A percentile compares a stretch with the other conserved stretches of the same genome.
Conservation (phyloP, 2,797 vertebrate species). For the Macrochelys suwanniensis region DNA sequence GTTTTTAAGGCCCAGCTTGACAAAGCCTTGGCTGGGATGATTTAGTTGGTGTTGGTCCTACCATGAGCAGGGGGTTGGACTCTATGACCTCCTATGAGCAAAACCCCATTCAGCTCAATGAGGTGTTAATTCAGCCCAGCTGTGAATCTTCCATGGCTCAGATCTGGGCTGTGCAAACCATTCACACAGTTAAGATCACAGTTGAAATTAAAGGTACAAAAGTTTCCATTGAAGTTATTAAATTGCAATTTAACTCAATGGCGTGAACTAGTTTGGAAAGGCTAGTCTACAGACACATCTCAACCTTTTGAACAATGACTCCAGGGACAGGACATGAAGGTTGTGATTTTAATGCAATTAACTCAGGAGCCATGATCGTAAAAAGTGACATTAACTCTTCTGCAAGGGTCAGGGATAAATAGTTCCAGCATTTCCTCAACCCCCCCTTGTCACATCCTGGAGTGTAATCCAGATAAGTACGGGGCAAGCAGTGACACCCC, state of each 20-base stretch:
- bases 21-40: too few relatives aligned
- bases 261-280: too few relatives aligned
- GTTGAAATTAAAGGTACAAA: background rate
- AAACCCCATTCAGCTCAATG: background rate
- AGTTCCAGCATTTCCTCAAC: background rate
- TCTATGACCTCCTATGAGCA: too few relatives aligned
- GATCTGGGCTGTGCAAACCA: background rate
- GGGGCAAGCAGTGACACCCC: too few relatives aligned
- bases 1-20: too few relatives aligned
- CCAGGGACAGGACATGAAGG: background rate
- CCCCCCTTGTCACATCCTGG: too few relatives aligned
- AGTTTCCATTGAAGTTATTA: background rate
- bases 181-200: background rate
- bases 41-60: too few relatives aligned
- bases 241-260: too few relatives aligned
- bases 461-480: too few relatives aligned
- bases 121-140: background rate
- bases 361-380: background rate
- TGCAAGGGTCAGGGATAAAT: background rate
- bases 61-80: too few relatives aligned
- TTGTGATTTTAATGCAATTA: background rate
- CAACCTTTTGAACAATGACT: background rate
- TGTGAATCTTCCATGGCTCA: background rate
- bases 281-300: too few relatives aligned
- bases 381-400: background rate